phyloP scores from a whole-genome alignment of 2,888 invertebrate genomes.

The Calameuta filiformis region DNA sequence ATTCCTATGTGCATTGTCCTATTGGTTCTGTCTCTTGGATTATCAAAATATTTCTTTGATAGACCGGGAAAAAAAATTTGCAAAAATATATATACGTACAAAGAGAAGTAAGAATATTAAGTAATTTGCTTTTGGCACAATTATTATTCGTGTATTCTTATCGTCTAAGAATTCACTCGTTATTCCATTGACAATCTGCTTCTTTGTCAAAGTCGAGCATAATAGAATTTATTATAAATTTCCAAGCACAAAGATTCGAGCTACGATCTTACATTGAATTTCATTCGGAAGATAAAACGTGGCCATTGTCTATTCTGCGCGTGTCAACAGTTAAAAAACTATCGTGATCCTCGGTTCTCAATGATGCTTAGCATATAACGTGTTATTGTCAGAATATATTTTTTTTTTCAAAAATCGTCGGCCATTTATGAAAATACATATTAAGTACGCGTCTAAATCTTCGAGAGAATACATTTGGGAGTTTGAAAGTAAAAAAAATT shows the following conservation, averaged over 20 bases:
- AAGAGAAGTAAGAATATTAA: no score
- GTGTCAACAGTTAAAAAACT: not conserved
- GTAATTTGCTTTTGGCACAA: not conserved
- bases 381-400: not conserved
- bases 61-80: not conserved
- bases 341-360: not conserved
- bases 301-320: not conserved
- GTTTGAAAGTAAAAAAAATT: no score
- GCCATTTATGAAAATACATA: slow-evolving; percentile 7
- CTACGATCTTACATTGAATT: not conserved
- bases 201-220: not conserved
- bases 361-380: not conserved
- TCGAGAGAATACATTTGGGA: not conserved
- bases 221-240: not conserved
- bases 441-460: not conserved
- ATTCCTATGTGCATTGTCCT: not conserved
- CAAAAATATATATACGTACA: no score
- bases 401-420: not conserved
- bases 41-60: no score
- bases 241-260: not conserved
- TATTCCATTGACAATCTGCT: not conserved
- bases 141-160: no score
- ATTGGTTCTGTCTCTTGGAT: no score
- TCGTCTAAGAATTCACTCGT: not conserved
- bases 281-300: not conserved